Conservation (phyloP, 1,140 invertebrate species). For the Parapsyche elsis region DNA sequence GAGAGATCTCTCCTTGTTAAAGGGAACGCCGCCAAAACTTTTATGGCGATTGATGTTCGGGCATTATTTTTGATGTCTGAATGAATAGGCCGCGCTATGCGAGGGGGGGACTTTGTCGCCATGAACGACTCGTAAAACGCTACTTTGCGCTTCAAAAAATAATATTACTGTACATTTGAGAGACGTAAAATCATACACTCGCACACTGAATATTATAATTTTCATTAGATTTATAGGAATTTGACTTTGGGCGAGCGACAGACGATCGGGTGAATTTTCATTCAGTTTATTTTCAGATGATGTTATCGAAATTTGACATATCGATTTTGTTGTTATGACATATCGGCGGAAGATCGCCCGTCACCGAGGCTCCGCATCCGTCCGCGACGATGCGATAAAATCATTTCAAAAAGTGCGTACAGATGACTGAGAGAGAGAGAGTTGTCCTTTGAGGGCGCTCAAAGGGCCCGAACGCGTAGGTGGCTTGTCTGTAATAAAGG, state of each 20-base stretch:
- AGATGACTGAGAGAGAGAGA: slow-evolving; percentile 48
- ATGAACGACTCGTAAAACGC: slow-evolving; percentile 30
- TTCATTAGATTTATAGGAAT: no score
- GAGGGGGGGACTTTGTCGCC: slow-evolving; percentile 44
- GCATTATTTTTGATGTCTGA: slow-evolving; percentile 57
- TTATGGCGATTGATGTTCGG: slow-evolving; percentile 57
- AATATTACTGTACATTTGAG: not conserved
- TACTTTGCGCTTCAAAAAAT: slow-evolving; percentile 17
- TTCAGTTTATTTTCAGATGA: slow-evolving; percentile 5
- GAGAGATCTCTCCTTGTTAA: slow-evolving; percentile 25
- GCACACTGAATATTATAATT: no score
- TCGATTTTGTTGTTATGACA: not conserved
- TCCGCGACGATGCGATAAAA: slow-evolving; percentile 48
- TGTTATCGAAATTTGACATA: not conserved
- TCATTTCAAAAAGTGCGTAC: slow-evolving; percentile 55
- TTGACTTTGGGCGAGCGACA: no score
- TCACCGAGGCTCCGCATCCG: not conserved
- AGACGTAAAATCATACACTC: not conserved
- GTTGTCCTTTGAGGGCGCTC: slow-evolving; percentile 49
- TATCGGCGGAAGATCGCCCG: slow-evolving; percentile 7
- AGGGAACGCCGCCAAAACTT: slow-evolving; percentile 52
- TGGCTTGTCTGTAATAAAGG: slow-evolving; percentile 28
- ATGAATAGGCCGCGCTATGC: slow-evolving; percentile 54
- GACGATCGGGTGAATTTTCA: no score
- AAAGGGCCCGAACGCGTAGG: slow-evolving; percentile 45